Percentiles rank a stretch among this genome's conserved stretches.
phyloP scores from a whole-genome alignment of 2,113 vertebrate species.

The Prunella fulvescens region DNA sequence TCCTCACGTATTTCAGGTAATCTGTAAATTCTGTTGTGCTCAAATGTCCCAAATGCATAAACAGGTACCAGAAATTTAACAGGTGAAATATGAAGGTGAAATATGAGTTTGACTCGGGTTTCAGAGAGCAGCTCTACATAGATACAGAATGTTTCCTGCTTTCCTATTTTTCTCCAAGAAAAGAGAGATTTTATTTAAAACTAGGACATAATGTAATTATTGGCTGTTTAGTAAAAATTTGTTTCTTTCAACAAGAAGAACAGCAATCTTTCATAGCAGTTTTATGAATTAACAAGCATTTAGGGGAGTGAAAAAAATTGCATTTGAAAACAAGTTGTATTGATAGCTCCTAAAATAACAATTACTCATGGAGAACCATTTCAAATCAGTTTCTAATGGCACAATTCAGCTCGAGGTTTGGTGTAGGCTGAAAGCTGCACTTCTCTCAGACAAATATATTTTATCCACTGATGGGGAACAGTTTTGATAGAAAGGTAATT shows the following conservation, averaged over 20 bases:
- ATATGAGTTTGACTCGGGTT: neutral
- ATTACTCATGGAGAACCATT: neutral
- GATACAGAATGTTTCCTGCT: neutral
- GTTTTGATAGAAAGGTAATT: constrained; percentile 8
- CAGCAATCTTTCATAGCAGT: neutral
- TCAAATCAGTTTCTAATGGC: neutral
- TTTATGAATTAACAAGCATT: neutral
- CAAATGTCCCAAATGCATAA: neutral
- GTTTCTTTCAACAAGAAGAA: neutral
- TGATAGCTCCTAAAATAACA: neutral
- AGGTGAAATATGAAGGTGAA: neutral
- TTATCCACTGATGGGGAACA: neutral
- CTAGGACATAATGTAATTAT: neutral
- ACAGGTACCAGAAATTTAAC: neutral
- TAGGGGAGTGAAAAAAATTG: neutral
- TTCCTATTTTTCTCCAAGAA: neutral
- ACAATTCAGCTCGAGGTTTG: neutral
- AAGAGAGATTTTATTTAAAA: neutral
- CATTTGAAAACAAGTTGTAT: neutral
- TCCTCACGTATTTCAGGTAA: neutral
- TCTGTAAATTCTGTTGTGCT: neutral
- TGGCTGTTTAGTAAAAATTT: neutral
- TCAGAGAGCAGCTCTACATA: neutral
- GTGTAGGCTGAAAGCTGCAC: neutral
- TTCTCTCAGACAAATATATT: neutral